Percentiles rank a stretch among this genome's conserved stretches.
Conservation (phyloP, 2,888 invertebrate genomes). For the Chirona hameri region DNA sequence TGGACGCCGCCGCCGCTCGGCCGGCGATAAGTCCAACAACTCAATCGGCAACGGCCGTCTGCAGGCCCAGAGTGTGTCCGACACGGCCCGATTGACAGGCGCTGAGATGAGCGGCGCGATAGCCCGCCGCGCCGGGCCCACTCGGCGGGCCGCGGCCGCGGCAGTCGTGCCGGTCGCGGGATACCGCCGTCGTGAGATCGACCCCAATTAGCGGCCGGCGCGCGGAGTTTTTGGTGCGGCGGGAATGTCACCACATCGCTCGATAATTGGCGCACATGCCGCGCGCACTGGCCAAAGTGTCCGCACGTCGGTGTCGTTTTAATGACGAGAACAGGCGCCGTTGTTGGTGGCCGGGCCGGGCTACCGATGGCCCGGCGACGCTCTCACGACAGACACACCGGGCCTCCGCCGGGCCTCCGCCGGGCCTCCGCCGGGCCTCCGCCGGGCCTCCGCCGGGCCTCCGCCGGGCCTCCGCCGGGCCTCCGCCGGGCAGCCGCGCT, state of each 20-base stretch:
- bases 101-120: neutral
- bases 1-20: no score
- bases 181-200: neutral
- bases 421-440: no score
- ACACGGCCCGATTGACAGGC: neutral
- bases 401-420: no score
- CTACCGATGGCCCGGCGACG: no score
- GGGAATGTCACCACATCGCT: constrained; percentile 8
- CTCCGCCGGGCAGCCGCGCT: no score
- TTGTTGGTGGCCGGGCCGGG: no score
- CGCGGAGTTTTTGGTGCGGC: neutral
- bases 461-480: no score
- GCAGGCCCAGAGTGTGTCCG: neutral
- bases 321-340: neutral
- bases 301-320: neutral
- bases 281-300: neutral
- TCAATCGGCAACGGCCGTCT: neutral
- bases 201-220: neutral
- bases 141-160: neutral
- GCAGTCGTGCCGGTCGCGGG: neutral
- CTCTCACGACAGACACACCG: no score
- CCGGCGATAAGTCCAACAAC: no score
- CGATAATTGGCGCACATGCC: constrained; percentile 9
- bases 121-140: no score
- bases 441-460: no score